A percentile compares a stretch with the other conserved stretches of the same genome.
phyloP scores from a whole-genome alignment of 2,113 vertebrate species.

The Malaclemys terrapin region DNA sequence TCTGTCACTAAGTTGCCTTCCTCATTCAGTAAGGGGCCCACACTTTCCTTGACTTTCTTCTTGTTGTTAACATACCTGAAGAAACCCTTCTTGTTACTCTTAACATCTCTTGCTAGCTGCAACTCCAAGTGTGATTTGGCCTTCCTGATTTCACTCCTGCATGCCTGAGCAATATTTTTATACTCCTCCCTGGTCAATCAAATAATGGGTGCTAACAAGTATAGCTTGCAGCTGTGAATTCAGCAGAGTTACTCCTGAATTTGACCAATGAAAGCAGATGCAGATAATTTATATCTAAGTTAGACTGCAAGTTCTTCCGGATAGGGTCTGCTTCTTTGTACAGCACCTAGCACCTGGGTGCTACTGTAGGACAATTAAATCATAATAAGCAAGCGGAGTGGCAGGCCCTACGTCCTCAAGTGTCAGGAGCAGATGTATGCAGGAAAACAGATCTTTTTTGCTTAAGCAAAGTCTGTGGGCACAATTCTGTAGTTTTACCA shows the following conservation, averaged over 20 bases:
- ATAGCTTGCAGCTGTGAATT: not conserved
- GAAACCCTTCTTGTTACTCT: no score
- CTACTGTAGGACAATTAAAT: not conserved
- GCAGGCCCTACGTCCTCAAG: not conserved
- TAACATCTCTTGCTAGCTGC: no score
- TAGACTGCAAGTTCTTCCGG: not conserved
- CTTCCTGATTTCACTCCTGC: no score
- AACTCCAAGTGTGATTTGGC: no score
- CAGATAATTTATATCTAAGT: not conserved
- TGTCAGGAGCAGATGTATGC: no score
- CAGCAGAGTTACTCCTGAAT: not conserved
- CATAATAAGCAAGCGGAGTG: not conserved
- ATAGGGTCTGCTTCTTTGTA: not conserved
- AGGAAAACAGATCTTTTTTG: not conserved
- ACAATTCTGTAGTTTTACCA: not conserved
- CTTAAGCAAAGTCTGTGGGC: not conserved
- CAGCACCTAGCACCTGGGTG: not conserved
- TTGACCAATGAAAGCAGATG: slow-evolving; percentile 13
- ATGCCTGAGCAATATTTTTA: no score
- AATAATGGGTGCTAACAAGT: not conserved
- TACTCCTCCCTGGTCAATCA: no score
- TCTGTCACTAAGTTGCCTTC: no score
- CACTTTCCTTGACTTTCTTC: no score
- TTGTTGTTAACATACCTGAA: no score
- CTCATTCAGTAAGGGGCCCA: no score